Conservation (phyloP, 2,113 vertebrate species). For the Hemiscyllium ocellatum region DNA sequence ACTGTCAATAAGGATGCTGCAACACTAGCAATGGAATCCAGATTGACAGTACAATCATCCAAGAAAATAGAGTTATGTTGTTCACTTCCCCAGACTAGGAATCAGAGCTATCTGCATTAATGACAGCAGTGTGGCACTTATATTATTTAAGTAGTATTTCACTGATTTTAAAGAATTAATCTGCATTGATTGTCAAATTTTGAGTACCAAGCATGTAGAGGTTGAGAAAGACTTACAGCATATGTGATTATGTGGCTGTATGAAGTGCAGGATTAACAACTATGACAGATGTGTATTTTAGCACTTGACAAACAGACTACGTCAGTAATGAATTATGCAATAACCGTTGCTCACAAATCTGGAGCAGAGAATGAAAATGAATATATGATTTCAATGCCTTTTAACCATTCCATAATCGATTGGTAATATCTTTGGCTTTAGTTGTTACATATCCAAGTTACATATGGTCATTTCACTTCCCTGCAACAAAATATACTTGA, state of each 20-base stretch:
- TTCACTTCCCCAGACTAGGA: neutral
- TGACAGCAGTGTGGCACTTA: neutral
- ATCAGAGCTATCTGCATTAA: neutral
- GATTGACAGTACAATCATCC: conserved; percentile 38
- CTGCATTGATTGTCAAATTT: neutral
- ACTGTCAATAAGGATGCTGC: conserved; percentile 1
- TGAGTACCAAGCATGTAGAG: conserved; percentile 29
- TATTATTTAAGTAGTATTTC: conserved; percentile 10
- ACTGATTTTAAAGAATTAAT: neutral
- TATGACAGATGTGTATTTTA: conserved; percentile 39
- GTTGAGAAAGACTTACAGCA: conserved; percentile 24
- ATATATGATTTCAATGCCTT: neutral
- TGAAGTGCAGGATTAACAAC: conserved; percentile 27
- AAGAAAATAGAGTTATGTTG: neutral
- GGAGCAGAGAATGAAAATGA: neutral
- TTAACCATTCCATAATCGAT: neutral
- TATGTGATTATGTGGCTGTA: conserved; percentile 16
- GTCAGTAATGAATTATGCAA: conserved; percentile 5
- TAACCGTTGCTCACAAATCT: conserved; percentile 35
- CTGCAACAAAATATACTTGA: neutral
- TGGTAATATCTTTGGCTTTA: neutral
- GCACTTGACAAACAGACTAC: conserved; percentile 6
- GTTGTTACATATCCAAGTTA: neutral
- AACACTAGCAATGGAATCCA: neutral
- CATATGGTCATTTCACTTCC: neutral